phyloP scores from a whole-genome alignment of 1,140 invertebrate species.

The Amyelois transitella region DNA sequence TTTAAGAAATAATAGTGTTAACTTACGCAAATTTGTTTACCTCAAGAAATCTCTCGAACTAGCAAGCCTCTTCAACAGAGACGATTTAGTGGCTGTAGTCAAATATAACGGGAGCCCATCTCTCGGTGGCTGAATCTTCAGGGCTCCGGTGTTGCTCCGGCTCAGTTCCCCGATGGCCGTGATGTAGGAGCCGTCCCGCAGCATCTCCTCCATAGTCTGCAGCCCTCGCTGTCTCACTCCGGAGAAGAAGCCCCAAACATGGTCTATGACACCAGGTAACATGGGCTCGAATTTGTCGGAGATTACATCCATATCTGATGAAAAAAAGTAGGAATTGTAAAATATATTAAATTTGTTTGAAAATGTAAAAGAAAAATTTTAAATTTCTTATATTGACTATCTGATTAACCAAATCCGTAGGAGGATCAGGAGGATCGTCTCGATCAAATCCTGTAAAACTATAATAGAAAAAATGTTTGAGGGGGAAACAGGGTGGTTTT shows the following conservation, averaged over 20 bases:
- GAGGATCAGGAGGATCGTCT: too few species aligned
- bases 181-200: constrained; percentile 82
- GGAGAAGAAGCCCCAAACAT: constrained; percentile 86
- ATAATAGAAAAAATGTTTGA: too few species aligned
- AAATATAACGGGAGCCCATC: constrained; percentile 82
- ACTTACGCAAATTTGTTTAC: constrained; percentile 32
- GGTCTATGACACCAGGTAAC: constrained; percentile 80
- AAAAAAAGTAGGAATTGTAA: not conserved
- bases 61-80: constrained; percentile 80
- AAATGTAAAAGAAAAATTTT: constrained; percentile 2
- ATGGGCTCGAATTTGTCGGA: constrained; percentile 85
- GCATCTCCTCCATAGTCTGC: constrained; percentile 86
- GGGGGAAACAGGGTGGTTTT: too few species aligned
- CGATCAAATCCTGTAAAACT: too few species aligned
- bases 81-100: constrained; percentile 80
- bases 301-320: constrained; percentile 82
- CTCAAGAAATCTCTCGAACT: constrained; percentile 78
- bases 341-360: not conserved
- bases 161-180: constrained; percentile 85
- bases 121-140: constrained; percentile 80
- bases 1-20: too few species aligned
- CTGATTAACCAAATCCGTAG: too few species aligned
- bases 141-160: constrained; percentile 69
- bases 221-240: constrained; percentile 83
- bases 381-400: too few species aligned